Conservation (phyloP, 1,140 invertebrate species). For the Drosophila pandora region DNA sequence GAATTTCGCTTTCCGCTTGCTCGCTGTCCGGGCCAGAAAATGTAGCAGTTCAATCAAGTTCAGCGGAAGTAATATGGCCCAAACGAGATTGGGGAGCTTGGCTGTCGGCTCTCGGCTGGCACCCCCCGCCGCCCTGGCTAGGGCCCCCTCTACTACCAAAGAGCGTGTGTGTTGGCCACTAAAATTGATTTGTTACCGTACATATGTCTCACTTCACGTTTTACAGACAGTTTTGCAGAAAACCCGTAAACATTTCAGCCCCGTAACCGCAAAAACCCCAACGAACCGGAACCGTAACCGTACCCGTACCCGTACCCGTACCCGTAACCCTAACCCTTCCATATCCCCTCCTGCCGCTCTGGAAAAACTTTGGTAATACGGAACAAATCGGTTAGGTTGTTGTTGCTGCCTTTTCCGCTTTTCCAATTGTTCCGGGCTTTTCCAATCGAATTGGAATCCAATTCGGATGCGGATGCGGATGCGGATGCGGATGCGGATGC, state of each 20-base stretch:
- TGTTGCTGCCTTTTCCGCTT: conserved; percentile 40
- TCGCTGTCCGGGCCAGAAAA: conserved; percentile 16
- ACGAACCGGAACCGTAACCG: conserved; percentile 21
- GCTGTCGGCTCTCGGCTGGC: background rate
- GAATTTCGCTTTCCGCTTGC: conserved; percentile 50
- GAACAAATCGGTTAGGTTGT: conserved; percentile 68
- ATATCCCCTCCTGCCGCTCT: background rate
- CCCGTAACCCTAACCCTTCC: background rate
- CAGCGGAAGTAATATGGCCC: conserved; percentile 72
- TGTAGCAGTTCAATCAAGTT: conserved; percentile 55
- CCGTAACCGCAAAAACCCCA: conserved; percentile 20
- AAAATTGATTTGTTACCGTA: conserved; percentile 79
- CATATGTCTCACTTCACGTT: conserved; percentile 69
- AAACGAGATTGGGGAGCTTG: conserved; percentile 40
- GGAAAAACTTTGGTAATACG: conserved; percentile 60
- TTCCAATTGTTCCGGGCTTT: conserved; percentile 17
- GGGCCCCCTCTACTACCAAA: background rate
- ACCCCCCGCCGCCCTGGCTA: too few relatives aligned
- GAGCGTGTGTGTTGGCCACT: conserved; percentile 42
- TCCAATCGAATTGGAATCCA: conserved; percentile 1
- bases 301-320: too few relatives aligned
- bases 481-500: background rate
- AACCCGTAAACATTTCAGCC: background rate
- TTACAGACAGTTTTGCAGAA: conserved; percentile 16
- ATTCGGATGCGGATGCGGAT: background rate